phyloP scores from a whole-genome alignment of 2,888 invertebrate genomes.

The Plebejus anna region DNA sequence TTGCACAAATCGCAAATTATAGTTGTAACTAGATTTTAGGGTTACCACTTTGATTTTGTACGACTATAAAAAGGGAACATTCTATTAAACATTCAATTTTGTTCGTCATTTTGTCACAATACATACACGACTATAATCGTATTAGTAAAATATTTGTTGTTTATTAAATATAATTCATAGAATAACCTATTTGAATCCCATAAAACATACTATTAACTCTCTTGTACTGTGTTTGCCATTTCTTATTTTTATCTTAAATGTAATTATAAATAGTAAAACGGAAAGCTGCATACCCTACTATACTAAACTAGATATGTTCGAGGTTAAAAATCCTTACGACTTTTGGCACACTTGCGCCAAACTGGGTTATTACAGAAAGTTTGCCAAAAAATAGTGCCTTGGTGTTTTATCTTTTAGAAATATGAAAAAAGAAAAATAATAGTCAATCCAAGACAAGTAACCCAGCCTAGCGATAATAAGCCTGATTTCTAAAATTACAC shows the following conservation, averaged over 20 bases:
- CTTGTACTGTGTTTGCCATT: background rate
- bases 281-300: background rate
- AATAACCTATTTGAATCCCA: background rate
- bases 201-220: background rate
- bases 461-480: background rate
- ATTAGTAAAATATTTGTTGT: background rate
- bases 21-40: no score
- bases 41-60: background rate
- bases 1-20: no score
- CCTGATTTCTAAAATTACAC: background rate
- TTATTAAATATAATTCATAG: slow-evolving; percentile 11
- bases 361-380: background rate
- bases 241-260: background rate
- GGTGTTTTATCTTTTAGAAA: background rate
- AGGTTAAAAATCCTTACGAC: background rate
- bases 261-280: background rate
- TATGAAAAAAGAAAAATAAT: background rate
- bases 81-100: background rate
- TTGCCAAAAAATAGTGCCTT: no score
- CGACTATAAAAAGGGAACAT: background rate
- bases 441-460: background rate
- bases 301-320: background rate
- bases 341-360: background rate
- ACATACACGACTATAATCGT: background rate
- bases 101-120: background rate